Evolutionary conservation across 2,113 vertebrate genomes (phyloP).

Genomic region (Ancistrus triradiatus): DNA sequence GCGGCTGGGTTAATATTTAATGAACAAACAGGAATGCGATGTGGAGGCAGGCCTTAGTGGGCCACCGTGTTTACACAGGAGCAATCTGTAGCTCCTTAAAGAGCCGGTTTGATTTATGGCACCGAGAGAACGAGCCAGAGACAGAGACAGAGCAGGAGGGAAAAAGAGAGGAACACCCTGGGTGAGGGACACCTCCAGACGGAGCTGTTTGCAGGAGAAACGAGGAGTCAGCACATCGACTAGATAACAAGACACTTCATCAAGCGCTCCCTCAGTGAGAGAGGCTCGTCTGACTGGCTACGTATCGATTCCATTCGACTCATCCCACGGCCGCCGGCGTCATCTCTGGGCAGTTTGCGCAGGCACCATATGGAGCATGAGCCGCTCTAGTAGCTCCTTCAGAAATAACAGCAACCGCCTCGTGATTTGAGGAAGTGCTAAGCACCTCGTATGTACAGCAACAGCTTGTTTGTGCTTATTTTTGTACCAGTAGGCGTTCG

Average conservation of each 20-base stretch:
- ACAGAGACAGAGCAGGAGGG: not conserved
- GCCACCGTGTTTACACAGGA: constrained; percentile 39
- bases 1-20: constrained; percentile 57
- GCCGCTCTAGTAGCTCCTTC: constrained; percentile 9
- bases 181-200: constrained; percentile 25
- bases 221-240: constrained; percentile 37
- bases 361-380: constrained; percentile 24
- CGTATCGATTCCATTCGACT: constrained; percentile 28
- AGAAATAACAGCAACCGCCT: not conserved
- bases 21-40: constrained; percentile 51
- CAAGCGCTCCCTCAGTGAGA: constrained; percentile 29
- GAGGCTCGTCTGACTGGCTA: constrained; percentile 19
- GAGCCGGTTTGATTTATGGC: constrained; percentile 41
- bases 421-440: constrained; percentile 3
- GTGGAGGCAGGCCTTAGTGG: constrained; percentile 25
- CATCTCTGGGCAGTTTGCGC: constrained; percentile 1
- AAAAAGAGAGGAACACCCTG: constrained; percentile 2
- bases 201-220: constrained; percentile 29
- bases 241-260: constrained; percentile 48
- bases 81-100: constrained; percentile 36
- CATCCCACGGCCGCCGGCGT: not conserved
- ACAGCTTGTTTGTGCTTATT: constrained; percentile 17
- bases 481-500: constrained; percentile 2
- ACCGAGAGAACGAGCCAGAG: not conserved
- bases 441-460: constrained; percentile 7